Evolutionary conservation across 2,797 vertebrate genomes (phyloP).

Genomic region (Enteromius paludinosus): DNA sequence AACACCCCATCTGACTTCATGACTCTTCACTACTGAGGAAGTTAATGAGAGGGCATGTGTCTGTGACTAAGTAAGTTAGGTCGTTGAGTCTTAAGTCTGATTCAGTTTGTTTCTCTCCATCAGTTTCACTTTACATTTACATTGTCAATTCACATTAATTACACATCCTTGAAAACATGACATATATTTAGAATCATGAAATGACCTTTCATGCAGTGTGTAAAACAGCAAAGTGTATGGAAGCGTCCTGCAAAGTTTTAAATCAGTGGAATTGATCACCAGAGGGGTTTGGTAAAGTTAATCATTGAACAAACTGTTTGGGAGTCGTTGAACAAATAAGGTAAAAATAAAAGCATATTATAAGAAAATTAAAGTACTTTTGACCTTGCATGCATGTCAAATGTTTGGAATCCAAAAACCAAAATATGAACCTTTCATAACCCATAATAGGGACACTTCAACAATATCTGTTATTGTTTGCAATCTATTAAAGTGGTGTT

Average conservation of each 20-base stretch:
- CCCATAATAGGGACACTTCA: background rate
- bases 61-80: slow-evolving; percentile 10
- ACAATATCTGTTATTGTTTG: background rate
- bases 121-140: background rate
- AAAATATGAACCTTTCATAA: too few relatives aligned
- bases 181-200: background rate
- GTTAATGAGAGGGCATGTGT: background rate
- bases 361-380: too few relatives aligned
- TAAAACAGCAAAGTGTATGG: too few relatives aligned
- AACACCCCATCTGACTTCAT: slow-evolving; percentile 49
- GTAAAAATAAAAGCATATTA: too few relatives aligned
- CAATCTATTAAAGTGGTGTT: background rate
- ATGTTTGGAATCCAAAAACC: too few relatives aligned
- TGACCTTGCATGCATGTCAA: too few relatives aligned
- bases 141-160: background rate
- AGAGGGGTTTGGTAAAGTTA: too few relatives aligned
- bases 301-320: too few relatives aligned
- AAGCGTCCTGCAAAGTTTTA: too few relatives aligned
- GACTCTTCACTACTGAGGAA: slow-evolving; percentile 17
- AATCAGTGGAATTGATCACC: too few relatives aligned
- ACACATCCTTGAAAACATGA: background rate
- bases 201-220: too few relatives aligned
- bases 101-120: background rate
- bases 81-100: background rate
- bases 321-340: too few relatives aligned